Evolutionary conservation across 1,140 invertebrate species (phyloP).

Genomic region (Ericerus pela): DNA sequence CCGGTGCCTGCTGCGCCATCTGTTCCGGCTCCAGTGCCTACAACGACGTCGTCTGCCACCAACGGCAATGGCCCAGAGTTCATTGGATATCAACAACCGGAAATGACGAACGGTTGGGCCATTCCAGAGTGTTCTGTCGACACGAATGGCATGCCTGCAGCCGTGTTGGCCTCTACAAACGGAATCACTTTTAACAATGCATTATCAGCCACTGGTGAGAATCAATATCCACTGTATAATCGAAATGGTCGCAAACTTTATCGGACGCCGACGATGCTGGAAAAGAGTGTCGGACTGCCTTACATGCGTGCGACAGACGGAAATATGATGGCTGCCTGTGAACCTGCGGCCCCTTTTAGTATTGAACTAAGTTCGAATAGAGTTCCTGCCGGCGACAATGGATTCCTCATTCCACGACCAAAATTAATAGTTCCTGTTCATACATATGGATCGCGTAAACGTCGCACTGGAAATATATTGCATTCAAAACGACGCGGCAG

Average conservation of each 20-base stretch:
- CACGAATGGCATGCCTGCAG: neutral
- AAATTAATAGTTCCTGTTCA: slow-evolving; percentile 73
- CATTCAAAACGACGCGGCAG: slow-evolving; percentile 30
- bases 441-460: slow-evolving; percentile 58
- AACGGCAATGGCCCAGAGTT: no score
- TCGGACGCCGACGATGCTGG: neutral
- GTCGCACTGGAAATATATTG: slow-evolving; percentile 52
- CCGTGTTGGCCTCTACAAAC: no score
- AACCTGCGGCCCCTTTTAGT: neutral
- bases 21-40: neutral
- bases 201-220: no score
- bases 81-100: no score
- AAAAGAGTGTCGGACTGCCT: neutral
- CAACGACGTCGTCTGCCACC: neutral
- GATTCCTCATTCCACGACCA: slow-evolving; percentile 65
- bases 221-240: slow-evolving; percentile 8
- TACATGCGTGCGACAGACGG: neutral
- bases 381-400: slow-evolving; percentile 30
- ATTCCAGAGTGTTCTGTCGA: no score
- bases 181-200: no score
- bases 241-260: slow-evolving; percentile 2
- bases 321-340: neutral
- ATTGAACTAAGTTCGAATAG: neutral
- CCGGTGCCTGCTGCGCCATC: neutral
- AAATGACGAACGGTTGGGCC: no score